Evolutionary conservation across 1,140 invertebrate species (phyloP).

Genomic region (Scaptomyza hsui): DNA sequence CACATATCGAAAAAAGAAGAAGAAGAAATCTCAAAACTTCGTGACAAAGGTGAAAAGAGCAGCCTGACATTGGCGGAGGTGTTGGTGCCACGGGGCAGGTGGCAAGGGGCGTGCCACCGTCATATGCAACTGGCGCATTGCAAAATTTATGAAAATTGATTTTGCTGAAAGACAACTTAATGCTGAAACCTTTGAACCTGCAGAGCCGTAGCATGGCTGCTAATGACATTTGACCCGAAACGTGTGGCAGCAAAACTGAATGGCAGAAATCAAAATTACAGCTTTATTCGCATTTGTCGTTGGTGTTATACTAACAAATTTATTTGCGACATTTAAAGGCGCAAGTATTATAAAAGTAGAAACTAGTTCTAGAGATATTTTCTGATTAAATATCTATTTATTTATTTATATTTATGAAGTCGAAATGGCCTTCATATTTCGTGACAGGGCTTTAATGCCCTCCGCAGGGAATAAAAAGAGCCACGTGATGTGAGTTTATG

Average conservation of each 20-base stretch:
- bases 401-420: too few relatives aligned
- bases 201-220: conserved; percentile 21
- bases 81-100: not conserved
- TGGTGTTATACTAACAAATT: not conserved
- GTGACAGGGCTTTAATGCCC: not conserved
- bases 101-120: conserved; percentile 42
- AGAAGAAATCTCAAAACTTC: conserved; percentile 40
- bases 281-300: not conserved
- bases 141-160: conserved; percentile 80
- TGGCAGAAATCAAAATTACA: not conserved
- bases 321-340: not conserved
- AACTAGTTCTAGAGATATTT: too few relatives aligned
- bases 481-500: conserved; percentile 28
- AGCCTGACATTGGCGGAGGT: not conserved
- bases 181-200: conserved; percentile 35
- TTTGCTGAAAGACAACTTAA: conserved; percentile 73
- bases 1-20: conserved; percentile 11
- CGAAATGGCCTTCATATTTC: not conserved
- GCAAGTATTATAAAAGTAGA: too few relatives aligned
- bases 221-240: conserved; percentile 71
- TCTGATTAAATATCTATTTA: too few relatives aligned
- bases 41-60: conserved; percentile 74
- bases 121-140: conserved; percentile 73
- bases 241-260: conserved; percentile 36
- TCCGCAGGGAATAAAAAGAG: not conserved